phyloP scores from a whole-genome alignment of 2,888 invertebrate genomes.

The Sarcophaga subvicina region DNA sequence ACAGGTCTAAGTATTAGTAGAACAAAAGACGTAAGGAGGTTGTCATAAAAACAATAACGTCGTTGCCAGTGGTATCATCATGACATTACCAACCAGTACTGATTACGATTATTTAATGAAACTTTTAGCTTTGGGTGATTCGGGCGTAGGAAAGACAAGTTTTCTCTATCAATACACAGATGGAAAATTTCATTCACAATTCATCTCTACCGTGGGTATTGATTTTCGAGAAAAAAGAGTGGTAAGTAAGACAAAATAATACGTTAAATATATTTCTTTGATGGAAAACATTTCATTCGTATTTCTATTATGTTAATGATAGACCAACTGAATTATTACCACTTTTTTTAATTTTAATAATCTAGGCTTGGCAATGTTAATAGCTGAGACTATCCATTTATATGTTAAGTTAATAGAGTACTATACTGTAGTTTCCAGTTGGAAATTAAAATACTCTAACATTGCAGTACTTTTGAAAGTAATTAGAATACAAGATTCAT shows the following conservation, averaged over 20 bases:
- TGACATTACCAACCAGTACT: slow-evolving; percentile 75
- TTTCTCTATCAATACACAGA: slow-evolving; percentile 98
- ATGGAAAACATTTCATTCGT: not conserved
- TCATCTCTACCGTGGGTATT: slow-evolving; percentile 98
- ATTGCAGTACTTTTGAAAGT: slow-evolving; percentile 95
- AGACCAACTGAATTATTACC: too few species aligned
- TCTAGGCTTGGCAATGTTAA: too few species aligned
- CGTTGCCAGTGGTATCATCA: slow-evolving; percentile 52
- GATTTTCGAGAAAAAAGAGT: slow-evolving; percentile 98
- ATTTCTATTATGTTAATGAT: not conserved
- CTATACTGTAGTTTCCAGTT: too few species aligned
- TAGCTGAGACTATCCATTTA: too few species aligned
- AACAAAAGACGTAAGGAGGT: not conserved
- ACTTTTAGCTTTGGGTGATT: slow-evolving; percentile 96
- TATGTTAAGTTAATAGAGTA: too few species aligned
- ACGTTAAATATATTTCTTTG: not conserved
- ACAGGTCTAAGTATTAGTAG: not conserved
- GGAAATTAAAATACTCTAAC: slow-evolving; percentile 90
- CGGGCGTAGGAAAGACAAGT: slow-evolving; percentile 98
- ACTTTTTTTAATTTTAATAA: too few species aligned
- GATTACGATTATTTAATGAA: slow-evolving; percentile 82
- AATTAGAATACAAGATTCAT: slow-evolving; percentile 98
- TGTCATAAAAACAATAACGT: not conserved
- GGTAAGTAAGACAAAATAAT: slow-evolving; percentile 83
- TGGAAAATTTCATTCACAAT: slow-evolving; percentile 94